These are phyloP conservation scores for Mythimna albipuncta DNA, from an alignment of 2,888 invertebrate species.

Conservation along the genomic window DNA sequence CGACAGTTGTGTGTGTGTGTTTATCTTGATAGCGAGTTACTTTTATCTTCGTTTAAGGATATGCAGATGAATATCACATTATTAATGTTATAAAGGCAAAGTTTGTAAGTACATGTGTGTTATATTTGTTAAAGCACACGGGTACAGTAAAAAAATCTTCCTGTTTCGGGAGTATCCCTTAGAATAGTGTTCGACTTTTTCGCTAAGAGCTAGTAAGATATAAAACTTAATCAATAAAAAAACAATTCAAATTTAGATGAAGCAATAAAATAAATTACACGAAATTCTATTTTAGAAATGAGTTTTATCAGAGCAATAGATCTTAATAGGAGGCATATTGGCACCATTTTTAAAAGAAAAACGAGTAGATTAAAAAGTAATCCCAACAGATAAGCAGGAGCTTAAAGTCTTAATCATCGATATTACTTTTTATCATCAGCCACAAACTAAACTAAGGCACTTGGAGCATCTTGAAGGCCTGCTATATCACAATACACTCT, in stretches of 20 bases:
- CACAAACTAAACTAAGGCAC: conserved; percentile 5
- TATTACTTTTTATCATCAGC: conserved; percentile 47
- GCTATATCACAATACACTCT: conserved; percentile 34
- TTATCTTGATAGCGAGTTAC: neutral
- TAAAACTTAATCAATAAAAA: neutral
- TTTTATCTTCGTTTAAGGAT: conserved; percentile 4
- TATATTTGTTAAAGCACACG: too few species aligned
- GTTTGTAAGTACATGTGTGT: too few species aligned
- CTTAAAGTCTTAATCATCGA: conserved; percentile 4
- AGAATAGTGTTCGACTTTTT: too few species aligned
- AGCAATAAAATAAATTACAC: neutral
- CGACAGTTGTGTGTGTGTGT: conserved; percentile 17
- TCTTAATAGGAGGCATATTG: neutral
- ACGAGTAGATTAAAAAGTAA: neutral
- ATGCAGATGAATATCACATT: neutral
- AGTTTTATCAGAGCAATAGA: neutral
- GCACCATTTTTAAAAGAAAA: neutral
- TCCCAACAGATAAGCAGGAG: neutral
- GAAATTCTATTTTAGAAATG: neutral
- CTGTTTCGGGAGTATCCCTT: too few species aligned
- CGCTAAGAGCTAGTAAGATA: too few species aligned
- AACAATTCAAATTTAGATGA: neutral
- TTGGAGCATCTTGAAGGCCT: conserved; percentile 34
- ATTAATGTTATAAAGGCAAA: too few species aligned
- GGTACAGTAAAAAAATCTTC: too few species aligned